Conservation (phyloP, 2,797 vertebrate species). For the Rhynchonycteris naso region DNA sequence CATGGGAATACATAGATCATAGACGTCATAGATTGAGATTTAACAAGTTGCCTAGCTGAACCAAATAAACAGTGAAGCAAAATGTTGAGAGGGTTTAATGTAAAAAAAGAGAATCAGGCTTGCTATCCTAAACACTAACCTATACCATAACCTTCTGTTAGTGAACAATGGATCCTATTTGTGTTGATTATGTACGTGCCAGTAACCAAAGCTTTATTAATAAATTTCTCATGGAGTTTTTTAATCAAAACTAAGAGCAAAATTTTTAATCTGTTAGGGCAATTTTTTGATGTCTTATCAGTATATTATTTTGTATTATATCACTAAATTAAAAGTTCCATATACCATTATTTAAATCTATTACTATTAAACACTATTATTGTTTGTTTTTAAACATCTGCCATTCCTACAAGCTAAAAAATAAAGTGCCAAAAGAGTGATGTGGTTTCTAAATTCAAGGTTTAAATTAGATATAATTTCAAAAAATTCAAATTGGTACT, state of each 20-base stretch:
- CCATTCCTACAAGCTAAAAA: slow-evolving; percentile 22
- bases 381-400: slow-evolving; percentile 44
- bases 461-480: slow-evolving; percentile 31
- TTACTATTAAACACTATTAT: not conserved
- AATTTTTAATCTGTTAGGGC: not conserved
- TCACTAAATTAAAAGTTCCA: not conserved
- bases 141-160: not conserved
- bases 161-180: not conserved
- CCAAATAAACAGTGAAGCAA: slow-evolving; percentile 9
- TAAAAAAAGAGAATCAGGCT: not conserved
- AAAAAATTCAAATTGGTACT: not conserved
- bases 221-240: not conserved
- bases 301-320: not conserved
- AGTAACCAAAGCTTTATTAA: not conserved
- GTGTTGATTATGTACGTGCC: not conserved
- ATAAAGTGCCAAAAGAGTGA: not conserved
- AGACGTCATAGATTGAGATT: not conserved
- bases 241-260: not conserved
- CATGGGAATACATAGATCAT: slow-evolving; percentile 27
- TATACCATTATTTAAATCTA: not conserved
- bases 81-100: slow-evolving; percentile 24
- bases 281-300: not conserved
- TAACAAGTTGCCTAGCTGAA: slow-evolving; percentile 27
- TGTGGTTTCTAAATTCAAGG: slow-evolving; percentile 6
- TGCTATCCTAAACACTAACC: not conserved